Evolutionary conservation across 1,140 invertebrate genomes (phyloP), one percentile per base, ranked within the genome.

Genomic region (Glossosoma conforme): DNA sequence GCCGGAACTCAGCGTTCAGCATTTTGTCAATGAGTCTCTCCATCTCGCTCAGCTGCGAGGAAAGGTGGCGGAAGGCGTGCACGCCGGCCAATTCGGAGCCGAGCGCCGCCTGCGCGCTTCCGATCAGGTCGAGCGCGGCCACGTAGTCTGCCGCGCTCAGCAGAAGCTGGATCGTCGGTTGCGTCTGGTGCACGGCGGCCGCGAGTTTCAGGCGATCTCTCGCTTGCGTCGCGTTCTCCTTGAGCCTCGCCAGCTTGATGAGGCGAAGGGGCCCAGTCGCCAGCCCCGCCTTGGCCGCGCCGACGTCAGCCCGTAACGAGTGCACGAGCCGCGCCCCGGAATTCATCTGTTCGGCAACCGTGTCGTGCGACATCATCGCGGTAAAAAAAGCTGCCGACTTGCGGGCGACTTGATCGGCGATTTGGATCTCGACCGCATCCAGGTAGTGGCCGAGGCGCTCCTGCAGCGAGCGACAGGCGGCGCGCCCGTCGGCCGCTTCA

Each of bases 111-210:
- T 98, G 93, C 1, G 96, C 97, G 2, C 93, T 95, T 46, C 89
- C 83, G 57, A 99, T 99, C 35, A 98, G 80, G 75, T 99, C 97
- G 30, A 99, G 74, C 1, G 97, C 96, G 20, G 93, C 94, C 22
- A 97, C 93, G 79, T 96, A 99, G 72, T 99, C 96, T 54, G 91
- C 93, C 5, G 91, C 94, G 44, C 93, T 93, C 13, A 99, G 75
- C 9, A 98, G 74, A 32, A 94, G 76, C 66, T 98, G 95, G 62
- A 99, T 90, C 64, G 93, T 98, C 2, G 93, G 90, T 69, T 99
- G 97, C 36, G 96, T 98, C 77, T 99, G 94, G 67, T 97, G 86
- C 4, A 99, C 92, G 1, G 91, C 96, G 19, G 89, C 81, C 86
- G 98, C 97, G 40, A 97, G 70, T 67, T 93, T 91, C 15, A 97